Evolutionary conservation across 2,888 invertebrate species (phyloP), one percentile per base, ranked within the genome.

Genomic region (Didymodactylos carnosus): DNA sequence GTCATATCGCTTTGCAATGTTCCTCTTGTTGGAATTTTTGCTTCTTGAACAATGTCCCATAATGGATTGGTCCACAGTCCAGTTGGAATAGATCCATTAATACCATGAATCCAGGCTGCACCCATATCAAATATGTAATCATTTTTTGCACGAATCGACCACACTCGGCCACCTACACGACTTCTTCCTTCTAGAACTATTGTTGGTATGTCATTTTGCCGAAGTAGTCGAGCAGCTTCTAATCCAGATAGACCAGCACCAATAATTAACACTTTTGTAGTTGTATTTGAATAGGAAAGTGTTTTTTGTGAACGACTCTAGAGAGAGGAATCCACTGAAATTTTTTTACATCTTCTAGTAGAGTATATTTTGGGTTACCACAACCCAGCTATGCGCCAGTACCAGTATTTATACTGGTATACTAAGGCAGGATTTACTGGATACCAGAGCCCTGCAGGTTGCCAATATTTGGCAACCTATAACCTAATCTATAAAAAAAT

Each of bases 171-270:
- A 19, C 76, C 76, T 10, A 27, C n/a, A 7, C 76, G 49, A 29
- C 71, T 43, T 23, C 76, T 35, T 62, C 71, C 76, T 70, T 76
- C 76, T 10, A 76, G 23, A 39, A 76, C 40, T 16, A 76, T n/a
- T 8, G 27, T 19, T 23, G 41, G 2, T 14, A 73, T n/a, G 2
- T 73, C 76, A 25, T 73, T 69, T 43, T 71, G 16, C 13, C 13
- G 39, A 10, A 76, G 46, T 25, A 76, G 39, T 40, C 71, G 73
- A 39, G 71, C 76, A 10, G 75, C 75, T 43, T 70, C 75, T 25
- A 76, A 49, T 39, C 76, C 76, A 13, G 76, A 71, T 40, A 76
- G 40, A 41, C 76, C 76, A 39, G 75, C 76, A 16, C 76, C 76
- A 39, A 76, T 71, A 8, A 76, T 43, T 13, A 76, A 62, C 10